phyloP scores from a whole-genome alignment of 2,797 vertebrate species.

The Toxotes lorentzi region DNA sequence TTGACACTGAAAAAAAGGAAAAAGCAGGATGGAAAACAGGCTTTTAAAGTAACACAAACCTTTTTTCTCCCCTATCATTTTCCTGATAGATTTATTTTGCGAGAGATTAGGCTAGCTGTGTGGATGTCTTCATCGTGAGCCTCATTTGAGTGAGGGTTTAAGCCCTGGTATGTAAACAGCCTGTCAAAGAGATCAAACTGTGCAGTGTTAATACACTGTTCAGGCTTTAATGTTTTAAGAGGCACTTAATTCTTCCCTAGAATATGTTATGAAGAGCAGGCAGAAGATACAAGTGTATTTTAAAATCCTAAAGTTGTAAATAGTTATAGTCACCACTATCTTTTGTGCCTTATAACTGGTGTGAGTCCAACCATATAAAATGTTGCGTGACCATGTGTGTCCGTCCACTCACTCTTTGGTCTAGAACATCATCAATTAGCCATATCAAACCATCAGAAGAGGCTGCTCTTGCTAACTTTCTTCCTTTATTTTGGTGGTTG shows the following conservation, averaged over 20 bases:
- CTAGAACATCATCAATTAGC: background rate
- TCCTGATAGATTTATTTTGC: constrained; percentile 67
- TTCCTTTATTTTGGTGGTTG: background rate
- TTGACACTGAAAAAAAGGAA: constrained; percentile 36
- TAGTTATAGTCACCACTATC: background rate
- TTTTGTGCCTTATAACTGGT: background rate
- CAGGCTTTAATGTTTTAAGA: constrained; percentile 57
- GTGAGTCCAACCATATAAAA: background rate
- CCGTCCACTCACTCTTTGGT: background rate
- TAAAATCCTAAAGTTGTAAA: constrained; percentile 7
- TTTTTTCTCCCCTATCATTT: constrained; percentile 41
- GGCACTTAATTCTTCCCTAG: background rate
- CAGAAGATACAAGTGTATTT: constrained; percentile 19
- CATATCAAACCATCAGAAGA: background rate
- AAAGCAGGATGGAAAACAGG: constrained; percentile 36
- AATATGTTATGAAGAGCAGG: constrained; percentile 29
- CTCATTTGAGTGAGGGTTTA: constrained; percentile 58
- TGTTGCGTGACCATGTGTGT: background rate
- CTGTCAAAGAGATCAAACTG: constrained; percentile 65
- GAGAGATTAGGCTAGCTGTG: constrained; percentile 57
- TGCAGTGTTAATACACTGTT: constrained; percentile 51
- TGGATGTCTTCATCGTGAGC: constrained; percentile 64
- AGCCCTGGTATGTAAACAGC: constrained; percentile 54
- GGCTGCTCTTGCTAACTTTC: background rate
- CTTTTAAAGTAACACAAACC: constrained; percentile 48